Percentiles rank a stretch among this genome's conserved stretches.
Evolutionary conservation across 2,888 invertebrate genomes (phyloP).

Genomic region (Meiosimyza decipiens): DNA sequence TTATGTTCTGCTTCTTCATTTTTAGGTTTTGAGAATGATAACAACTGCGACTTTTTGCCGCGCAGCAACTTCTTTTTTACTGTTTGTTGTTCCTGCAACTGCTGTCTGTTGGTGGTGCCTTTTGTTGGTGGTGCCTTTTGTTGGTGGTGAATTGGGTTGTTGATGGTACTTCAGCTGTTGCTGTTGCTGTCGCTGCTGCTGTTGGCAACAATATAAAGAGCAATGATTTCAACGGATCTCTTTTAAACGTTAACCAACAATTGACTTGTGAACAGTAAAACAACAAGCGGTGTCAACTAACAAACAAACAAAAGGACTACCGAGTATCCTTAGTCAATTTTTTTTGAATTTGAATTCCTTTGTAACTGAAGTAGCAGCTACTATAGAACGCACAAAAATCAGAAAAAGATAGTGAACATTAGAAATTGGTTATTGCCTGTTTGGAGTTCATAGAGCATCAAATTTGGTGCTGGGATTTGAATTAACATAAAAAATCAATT

Average conservation of each 20-base stretch:
- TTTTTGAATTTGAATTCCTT: too few relatives aligned
- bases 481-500: too few relatives aligned
- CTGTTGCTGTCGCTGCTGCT: slow-evolving; percentile 44
- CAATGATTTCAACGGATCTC: slow-evolving; percentile 53
- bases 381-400: too few relatives aligned
- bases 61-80: slow-evolving; percentile 16
- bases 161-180: slow-evolving; percentile 34
- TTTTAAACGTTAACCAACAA: slow-evolving; percentile 64
- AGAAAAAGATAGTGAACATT: too few relatives aligned
- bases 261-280: slow-evolving; percentile 58
- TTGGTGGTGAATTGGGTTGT: slow-evolving; percentile 31
- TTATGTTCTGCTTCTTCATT: not conserved
- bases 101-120: not conserved
- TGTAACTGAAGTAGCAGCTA: too few relatives aligned
- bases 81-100: slow-evolving; percentile 22
- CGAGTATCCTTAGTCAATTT: too few relatives aligned
- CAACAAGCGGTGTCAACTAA: not conserved
- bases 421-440: too few relatives aligned
- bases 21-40: slow-evolving; percentile 20
- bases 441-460: too few relatives aligned
- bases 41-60: slow-evolving; percentile 20
- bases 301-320: not conserved
- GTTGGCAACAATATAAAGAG: slow-evolving; percentile 55
- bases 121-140: slow-evolving; percentile 27
- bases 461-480: too few relatives aligned